Conservation (phyloP, 2,113 vertebrate species). For the Epinephelus moara region DNA sequence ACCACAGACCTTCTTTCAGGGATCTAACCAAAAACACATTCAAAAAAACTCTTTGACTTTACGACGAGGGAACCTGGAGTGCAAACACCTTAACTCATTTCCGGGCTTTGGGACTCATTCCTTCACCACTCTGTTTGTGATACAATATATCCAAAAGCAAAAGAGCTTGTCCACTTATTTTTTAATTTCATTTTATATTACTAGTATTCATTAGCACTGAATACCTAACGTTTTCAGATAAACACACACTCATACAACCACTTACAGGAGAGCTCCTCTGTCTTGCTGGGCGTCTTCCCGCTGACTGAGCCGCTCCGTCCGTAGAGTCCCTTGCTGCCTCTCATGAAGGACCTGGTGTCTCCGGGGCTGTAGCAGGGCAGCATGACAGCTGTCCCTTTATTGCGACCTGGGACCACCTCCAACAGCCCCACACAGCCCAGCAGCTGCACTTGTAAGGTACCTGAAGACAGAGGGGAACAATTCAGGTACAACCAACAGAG, state of each 20-base stretch:
- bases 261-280: constrained; percentile 86
- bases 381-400: constrained; percentile 78
- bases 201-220: neutral
- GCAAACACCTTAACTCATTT: too few species aligned
- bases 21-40: too few species aligned
- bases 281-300: constrained; percentile 87
- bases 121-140: too few species aligned
- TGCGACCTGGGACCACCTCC: constrained; percentile 88
- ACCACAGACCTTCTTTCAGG: too few species aligned
- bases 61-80: too few species aligned
- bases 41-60: too few species aligned
- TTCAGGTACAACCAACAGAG: neutral
- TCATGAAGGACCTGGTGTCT: constrained; percentile 88
- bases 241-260: neutral
- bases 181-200: neutral
- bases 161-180: too few species aligned
- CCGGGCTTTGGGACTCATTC: too few species aligned
- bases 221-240: neutral
- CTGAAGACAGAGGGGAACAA: constrained; percentile 68
- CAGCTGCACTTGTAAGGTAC: constrained; percentile 90
- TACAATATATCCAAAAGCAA: too few species aligned
- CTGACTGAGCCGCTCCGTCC: constrained; percentile 90
- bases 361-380: constrained; percentile 84
- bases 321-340: constrained; percentile 88
- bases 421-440: constrained; percentile 88